phyloP scores from a whole-genome alignment of 2,113 vertebrate species.

The Datnioides undecimradiatus region DNA sequence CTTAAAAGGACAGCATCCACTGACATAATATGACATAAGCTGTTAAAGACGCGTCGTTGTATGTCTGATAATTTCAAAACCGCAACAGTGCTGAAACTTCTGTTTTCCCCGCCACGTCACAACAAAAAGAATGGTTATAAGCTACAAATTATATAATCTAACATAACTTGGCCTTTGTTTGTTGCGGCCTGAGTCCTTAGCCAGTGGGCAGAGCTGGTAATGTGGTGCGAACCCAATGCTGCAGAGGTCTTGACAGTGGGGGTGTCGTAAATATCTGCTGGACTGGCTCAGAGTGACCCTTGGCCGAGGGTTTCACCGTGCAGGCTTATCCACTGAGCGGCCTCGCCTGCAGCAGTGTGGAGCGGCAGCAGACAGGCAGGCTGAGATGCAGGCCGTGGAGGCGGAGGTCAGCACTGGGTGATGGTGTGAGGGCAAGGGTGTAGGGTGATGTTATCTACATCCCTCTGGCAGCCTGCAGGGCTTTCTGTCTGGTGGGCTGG shows the following conservation, averaged over 20 bases:
- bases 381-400: slow-evolving; percentile 88
- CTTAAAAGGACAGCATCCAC: background rate
- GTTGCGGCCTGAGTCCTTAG: slow-evolving; percentile 4
- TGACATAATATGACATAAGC: background rate
- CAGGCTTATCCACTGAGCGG: slow-evolving; percentile 87
- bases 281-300: slow-evolving; percentile 81
- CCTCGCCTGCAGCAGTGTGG: slow-evolving; percentile 86
- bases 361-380: slow-evolving; percentile 86
- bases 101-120: background rate
- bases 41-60: background rate
- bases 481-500: slow-evolving; percentile 64
- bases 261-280: slow-evolving; percentile 71
- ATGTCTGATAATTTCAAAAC: background rate
- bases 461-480: slow-evolving; percentile 89
- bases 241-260: slow-evolving; percentile 18
- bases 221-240: slow-evolving; percentile 25
- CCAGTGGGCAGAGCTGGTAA: slow-evolving; percentile 8
- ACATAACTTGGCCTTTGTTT: slow-evolving; percentile 11
- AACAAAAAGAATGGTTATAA: background rate
- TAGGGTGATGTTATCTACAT: slow-evolving; percentile 86
- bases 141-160: background rate
- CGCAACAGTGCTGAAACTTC: background rate
- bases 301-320: slow-evolving; percentile 88
- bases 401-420: slow-evolving; percentile 88
- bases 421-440: slow-evolving; percentile 82